Conservation (phyloP, 2,797 vertebrate genomes). For the Esox masquinongy region DNA sequence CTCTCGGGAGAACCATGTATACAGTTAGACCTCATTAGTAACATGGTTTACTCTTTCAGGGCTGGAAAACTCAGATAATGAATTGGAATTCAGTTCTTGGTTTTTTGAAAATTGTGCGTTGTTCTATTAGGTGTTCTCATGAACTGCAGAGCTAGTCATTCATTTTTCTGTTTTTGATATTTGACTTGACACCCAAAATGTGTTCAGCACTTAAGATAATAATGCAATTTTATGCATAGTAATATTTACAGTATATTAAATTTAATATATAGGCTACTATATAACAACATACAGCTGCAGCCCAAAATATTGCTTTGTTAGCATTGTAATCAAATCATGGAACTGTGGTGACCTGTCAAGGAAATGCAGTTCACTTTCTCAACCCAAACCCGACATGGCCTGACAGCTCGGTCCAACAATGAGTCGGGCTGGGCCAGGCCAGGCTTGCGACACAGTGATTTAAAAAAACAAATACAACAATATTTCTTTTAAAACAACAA, state of each 20-base stretch:
- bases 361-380: no score
- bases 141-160: background rate
- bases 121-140: background rate
- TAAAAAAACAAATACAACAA: no score
- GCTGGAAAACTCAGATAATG: conserved; percentile 56
- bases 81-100: conserved; percentile 37
- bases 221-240: background rate
- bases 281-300: no score
- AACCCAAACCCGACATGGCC: no score
- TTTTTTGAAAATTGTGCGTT: background rate
- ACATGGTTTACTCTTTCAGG: conserved; percentile 51
- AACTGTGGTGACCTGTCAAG: no score
- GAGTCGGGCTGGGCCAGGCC: no score
- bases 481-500: no score
- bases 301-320: no score
- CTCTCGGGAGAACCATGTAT: conserved; percentile 50
- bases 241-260: background rate
- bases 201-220: background rate
- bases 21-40: conserved; percentile 55
- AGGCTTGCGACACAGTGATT: no score
- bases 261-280: no score
- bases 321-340: no score
- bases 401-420: no score
- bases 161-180: background rate
- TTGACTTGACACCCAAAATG: background rate